Evolutionary conservation across 2,797 vertebrate species (phyloP).

Genomic region (Orestias chungarensis): DNA sequence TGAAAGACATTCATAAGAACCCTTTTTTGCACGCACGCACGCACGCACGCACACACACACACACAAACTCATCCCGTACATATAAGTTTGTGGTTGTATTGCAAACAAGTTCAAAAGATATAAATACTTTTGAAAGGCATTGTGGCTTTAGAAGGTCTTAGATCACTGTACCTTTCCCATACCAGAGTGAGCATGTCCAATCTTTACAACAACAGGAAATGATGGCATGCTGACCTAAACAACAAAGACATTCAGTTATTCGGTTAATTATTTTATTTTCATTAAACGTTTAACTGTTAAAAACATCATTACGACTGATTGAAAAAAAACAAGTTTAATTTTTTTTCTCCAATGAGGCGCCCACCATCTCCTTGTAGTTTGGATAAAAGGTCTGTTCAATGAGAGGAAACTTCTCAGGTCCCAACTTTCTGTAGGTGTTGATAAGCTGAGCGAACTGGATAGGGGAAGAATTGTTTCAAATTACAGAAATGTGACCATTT

Average conservation of each 20-base stretch:
- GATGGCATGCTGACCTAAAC: constrained; percentile 92
- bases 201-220: constrained; percentile 98
- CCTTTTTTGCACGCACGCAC: background rate
- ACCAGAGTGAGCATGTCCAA: constrained; percentile 96
- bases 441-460: constrained; percentile 94
- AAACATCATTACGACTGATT: background rate
- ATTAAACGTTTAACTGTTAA: background rate
- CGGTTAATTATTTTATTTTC: background rate
- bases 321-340: background rate
- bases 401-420: constrained; percentile 94
- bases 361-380: constrained; percentile 99
- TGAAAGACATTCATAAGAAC: background rate
- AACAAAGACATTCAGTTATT: constrained; percentile 10
- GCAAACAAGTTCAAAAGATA: background rate
- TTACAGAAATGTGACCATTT: background rate
- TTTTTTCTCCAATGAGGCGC: constrained; percentile 34
- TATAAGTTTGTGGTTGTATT: background rate
- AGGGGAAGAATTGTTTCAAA: background rate
- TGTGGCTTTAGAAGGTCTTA: background rate
- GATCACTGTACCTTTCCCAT: constrained; percentile 91
- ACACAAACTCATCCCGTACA: too few species aligned
- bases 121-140: background rate
- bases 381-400: constrained; percentile 98
- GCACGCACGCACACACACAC: too few species aligned
- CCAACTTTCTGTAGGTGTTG: constrained; percentile 89